Conservation (phyloP, 2,797 vertebrate genomes). For the Xerus rutilus region DNA sequence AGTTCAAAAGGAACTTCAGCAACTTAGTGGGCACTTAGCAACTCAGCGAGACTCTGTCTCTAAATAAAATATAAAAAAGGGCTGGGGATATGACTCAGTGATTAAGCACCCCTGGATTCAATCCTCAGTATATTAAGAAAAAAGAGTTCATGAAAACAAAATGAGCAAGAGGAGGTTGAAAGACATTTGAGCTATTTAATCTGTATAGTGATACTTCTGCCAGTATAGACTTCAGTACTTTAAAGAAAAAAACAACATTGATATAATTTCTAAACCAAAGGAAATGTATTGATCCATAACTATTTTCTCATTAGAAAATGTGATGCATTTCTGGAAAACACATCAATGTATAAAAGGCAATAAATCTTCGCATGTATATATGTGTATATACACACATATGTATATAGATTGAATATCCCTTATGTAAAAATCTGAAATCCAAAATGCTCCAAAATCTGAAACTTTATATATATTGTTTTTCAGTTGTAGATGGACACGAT, state of each 20-base stretch:
- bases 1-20: too few species aligned
- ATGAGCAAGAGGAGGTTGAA: neutral
- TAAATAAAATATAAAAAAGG: too few species aligned
- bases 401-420: neutral
- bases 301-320: slow-evolving; percentile 8
- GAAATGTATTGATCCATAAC: neutral
- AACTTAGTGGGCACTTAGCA: too few species aligned
- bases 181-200: neutral
- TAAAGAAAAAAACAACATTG: slow-evolving; percentile 17
- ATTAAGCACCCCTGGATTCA: too few species aligned
- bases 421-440: neutral
- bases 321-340: neutral
- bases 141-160: neutral
- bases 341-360: neutral
- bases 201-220: neutral
- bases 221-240: neutral
- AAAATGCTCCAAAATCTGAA: neutral
- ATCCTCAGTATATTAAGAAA: too few species aligned
- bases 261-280: neutral
- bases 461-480: too few species aligned
- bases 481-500: too few species aligned
- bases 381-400: neutral
- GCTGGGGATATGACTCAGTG: too few species aligned
- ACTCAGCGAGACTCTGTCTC: too few species aligned
- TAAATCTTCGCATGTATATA: neutral